A percentile compares a stretch with the other conserved stretches of the same genome.
Conservation (phyloP, 2,113 vertebrate genomes). For the Mirounga angustirostris region DNA sequence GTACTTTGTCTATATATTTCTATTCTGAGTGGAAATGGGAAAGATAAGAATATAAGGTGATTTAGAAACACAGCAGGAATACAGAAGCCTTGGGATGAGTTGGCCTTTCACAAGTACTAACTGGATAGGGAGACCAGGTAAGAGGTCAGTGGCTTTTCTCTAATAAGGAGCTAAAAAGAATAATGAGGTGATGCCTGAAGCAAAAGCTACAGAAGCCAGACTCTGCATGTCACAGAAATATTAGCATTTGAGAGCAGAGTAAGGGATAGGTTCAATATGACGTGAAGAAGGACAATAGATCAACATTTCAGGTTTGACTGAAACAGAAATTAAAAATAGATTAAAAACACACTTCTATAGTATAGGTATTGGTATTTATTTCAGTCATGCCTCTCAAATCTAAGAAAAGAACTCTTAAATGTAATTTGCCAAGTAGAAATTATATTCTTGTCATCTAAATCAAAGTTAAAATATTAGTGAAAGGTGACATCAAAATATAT, state of each 20-base stretch:
- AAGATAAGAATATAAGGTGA: background rate
- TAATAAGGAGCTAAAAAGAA: constrained; percentile 59
- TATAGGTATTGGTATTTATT: background rate
- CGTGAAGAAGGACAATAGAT: constrained; percentile 14
- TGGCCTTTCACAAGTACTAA: constrained; percentile 30
- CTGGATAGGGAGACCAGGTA: background rate
- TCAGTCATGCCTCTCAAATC: background rate
- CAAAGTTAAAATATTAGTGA: constrained; percentile 38
- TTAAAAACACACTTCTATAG: constrained; percentile 5
- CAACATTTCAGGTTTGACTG: constrained; percentile 18
- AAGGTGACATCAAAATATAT: background rate
- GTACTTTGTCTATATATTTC: background rate
- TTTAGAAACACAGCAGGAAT: constrained; percentile 7
- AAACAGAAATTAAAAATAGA: constrained; percentile 69
- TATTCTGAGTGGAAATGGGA: background rate
- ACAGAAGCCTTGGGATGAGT: background rate
- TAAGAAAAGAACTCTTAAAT: background rate
- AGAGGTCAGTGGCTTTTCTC: constrained; percentile 50
- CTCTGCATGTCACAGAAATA: background rate
- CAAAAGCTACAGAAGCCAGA: background rate
- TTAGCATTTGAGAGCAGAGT: background rate
- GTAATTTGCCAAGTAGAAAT: constrained; percentile 42
- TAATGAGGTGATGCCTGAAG: background rate
- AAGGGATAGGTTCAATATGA: background rate
- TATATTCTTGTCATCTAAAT: background rate